Evolutionary conservation across 1,140 invertebrate genomes (phyloP).

Genomic region (Dendroctonus ponderosae): DNA sequence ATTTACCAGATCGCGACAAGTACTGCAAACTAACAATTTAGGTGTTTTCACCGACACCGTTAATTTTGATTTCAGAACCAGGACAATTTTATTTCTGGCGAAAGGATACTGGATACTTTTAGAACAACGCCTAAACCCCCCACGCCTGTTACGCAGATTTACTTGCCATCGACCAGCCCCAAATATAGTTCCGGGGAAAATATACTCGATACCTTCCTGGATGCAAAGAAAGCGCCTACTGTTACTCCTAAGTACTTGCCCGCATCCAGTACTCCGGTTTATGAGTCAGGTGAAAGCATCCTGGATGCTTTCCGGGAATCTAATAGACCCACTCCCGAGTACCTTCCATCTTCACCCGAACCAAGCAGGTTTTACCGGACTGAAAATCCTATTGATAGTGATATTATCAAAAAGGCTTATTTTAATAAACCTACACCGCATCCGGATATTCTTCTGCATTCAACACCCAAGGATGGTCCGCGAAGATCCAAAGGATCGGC

Average conservation of each 20-base stretch:
- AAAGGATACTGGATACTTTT: conserved; percentile 14
- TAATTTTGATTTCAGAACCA: background rate
- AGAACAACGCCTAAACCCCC: conserved; percentile 9
- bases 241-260: conserved; percentile 23
- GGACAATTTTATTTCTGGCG: conserved; percentile 25
- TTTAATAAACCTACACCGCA: conserved; percentile 32
- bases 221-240: conserved; percentile 1
- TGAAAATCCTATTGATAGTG: conserved; percentile 19
- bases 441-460: conserved; percentile 27
- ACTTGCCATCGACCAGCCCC: conserved; percentile 11
- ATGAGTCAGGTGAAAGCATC: conserved; percentile 22
- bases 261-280: conserved; percentile 8
- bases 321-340: conserved; percentile 13
- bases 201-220: conserved; percentile 18
- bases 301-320: conserved; percentile 16
- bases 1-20: conserved; percentile 2
- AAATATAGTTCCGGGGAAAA: conserved; percentile 23
- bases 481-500: too few species aligned
- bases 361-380: background rate
- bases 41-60: too few species aligned
- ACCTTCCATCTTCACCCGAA: conserved; percentile 11
- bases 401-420: conserved; percentile 19
- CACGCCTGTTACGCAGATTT: conserved; percentile 12
- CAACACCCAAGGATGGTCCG: conserved; percentile 15
- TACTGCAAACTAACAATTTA: background rate